phyloP scores from a whole-genome alignment of 2,888 invertebrate species.

The Desoria tigrina region DNA sequence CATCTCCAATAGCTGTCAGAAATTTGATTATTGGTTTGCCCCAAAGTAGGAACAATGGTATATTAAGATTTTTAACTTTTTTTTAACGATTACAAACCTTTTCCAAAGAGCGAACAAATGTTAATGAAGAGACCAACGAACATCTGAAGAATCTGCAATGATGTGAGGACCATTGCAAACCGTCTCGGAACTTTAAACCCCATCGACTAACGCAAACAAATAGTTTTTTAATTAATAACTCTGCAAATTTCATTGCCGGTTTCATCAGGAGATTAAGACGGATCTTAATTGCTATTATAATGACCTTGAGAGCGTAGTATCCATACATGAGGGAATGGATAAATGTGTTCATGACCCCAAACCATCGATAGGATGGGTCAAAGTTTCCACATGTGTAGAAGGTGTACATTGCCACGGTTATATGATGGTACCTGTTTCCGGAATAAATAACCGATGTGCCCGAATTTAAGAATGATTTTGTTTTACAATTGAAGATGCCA shows the following conservation, averaged over 20 bases:
- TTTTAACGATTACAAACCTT: not conserved
- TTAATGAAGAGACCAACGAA: constrained; percentile 6
- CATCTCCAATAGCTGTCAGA: not conserved
- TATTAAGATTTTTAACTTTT: too few relatives aligned
- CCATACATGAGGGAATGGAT: constrained; percentile 19
- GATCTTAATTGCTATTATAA: not conserved
- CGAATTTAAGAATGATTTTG: too few relatives aligned
- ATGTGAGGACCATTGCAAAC: constrained; percentile 6
- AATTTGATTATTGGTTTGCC: not conserved
- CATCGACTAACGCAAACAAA: too few relatives aligned
- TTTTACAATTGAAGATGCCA: too few relatives aligned
- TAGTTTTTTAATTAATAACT: too few relatives aligned
- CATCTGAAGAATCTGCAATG: constrained; percentile 20
- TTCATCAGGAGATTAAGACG: not conserved
- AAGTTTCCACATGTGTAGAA: constrained; percentile 3
- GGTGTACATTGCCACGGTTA: constrained; percentile 18
- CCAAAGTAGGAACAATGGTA: too few relatives aligned
- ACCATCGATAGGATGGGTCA: constrained; percentile 17
- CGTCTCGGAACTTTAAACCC: not conserved
- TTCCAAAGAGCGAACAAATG: not conserved
- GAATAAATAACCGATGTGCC: not conserved
- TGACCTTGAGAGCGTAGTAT: constrained; percentile 12
- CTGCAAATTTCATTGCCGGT: not conserved
- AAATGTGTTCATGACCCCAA: constrained; percentile 11
- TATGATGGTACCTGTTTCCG: constrained; percentile 14